These are phyloP conservation scores for Pocillopora meandrina DNA, from an alignment of 92 coral and sea anemone species.

Conservation along the genomic window DNA sequence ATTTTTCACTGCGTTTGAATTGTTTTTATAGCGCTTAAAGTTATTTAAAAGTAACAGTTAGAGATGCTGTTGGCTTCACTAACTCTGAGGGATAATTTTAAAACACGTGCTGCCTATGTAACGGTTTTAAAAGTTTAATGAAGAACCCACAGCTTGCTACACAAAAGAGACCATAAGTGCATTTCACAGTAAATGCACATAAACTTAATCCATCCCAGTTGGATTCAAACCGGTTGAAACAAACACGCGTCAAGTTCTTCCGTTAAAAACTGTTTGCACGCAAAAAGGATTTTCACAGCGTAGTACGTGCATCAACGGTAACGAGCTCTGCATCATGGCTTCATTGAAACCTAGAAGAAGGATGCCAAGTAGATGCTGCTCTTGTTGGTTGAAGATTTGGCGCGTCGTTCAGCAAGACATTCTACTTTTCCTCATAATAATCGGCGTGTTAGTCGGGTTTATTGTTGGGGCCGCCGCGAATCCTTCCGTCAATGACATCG, in stretches of 20 bases:
- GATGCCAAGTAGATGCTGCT: conserved; percentile 16
- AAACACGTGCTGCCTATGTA: neutral
- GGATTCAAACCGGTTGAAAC: conserved; percentile 1
- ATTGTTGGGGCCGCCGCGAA: conserved; percentile 75
- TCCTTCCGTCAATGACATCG: conserved; percentile 69
- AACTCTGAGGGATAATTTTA: neutral
- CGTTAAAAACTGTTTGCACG: neutral
- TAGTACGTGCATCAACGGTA: neutral
- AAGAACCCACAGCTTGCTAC: neutral
- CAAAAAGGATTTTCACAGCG: neutral
- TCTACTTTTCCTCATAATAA: conserved; percentile 73
- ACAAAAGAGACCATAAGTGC: conserved; percentile 8
- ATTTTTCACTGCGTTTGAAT: neutral
- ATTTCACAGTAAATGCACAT: neutral
- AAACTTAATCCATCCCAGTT: conserved; percentile 22
- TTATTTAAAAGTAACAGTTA: conserved; percentile 7
- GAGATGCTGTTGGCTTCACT: neutral
- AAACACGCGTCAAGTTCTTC: conserved; percentile 8
- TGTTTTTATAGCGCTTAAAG: conserved; percentile 5
- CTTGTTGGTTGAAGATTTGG: conserved; percentile 28
- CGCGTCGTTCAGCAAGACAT: conserved; percentile 58
- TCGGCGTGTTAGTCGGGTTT: conserved; percentile 84
- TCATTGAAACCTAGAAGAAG: conserved; percentile 5
- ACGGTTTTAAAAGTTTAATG: conserved; percentile 31
- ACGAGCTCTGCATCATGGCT: neutral